Conservation (phyloP, 2,888 invertebrate genomes). For the Pimpla rufipes region DNA sequence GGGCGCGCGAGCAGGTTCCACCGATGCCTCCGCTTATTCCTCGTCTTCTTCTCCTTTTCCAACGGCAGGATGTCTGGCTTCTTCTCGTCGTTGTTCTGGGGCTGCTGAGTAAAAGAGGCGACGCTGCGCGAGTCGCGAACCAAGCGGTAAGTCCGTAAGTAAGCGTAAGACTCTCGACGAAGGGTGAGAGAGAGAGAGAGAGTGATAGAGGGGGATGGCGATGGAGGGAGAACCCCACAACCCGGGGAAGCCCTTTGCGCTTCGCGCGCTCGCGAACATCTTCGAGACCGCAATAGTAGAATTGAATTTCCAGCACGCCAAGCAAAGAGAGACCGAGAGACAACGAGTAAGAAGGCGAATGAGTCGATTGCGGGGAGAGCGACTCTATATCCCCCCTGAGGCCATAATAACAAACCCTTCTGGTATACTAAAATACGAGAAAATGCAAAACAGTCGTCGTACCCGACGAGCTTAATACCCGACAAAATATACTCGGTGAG, state of each 20-base stretch:
- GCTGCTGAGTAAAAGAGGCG: constrained; percentile 31
- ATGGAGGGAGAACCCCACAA: background rate
- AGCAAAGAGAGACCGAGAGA: constrained; percentile 33
- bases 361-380: constrained; percentile 52
- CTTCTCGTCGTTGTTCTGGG: constrained; percentile 75
- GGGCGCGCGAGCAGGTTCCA: constrained; percentile 27
- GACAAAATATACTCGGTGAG: no score
- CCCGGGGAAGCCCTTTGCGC: constrained; percentile 78
- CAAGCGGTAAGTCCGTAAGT: constrained; percentile 79
- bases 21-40: constrained; percentile 45
- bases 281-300: constrained; percentile 80
- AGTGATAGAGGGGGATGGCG: constrained; percentile 61
- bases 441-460: constrained; percentile 52
- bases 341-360: constrained; percentile 39
- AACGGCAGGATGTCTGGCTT: constrained; percentile 83
- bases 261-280: constrained; percentile 62
- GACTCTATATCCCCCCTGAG: constrained; percentile 18
- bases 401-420: constrained; percentile 59
- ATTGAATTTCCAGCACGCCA: constrained; percentile 78
- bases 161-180: constrained; percentile 79
- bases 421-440: constrained; percentile 54
- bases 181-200: constrained; percentile 65
- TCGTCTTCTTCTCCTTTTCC: constrained; percentile 48
- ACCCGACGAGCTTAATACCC: background rate
- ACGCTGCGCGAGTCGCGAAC: constrained; percentile 57